A percentile compares a stretch with the other conserved stretches of the same genome.
phyloP scores from a whole-genome alignment of 1,140 invertebrate genomes.

The Drosophila novamexicana region DNA sequence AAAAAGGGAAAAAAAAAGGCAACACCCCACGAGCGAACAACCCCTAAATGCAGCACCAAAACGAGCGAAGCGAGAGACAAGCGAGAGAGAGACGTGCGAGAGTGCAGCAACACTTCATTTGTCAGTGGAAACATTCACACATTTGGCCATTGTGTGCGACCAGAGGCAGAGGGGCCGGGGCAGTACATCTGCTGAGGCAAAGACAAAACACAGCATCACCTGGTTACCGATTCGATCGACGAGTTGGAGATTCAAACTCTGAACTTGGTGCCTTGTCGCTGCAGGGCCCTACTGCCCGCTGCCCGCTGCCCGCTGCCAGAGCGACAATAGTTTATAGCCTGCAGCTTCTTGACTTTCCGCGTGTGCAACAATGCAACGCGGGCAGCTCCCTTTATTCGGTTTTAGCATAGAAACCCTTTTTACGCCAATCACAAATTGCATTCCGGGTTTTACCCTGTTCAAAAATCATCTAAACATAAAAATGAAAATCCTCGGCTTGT shows the following conservation, averaged over 20 bases:
- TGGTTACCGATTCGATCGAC: slow-evolving; percentile 40
- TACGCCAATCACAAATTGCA: slow-evolving; percentile 40
- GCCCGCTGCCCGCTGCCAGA: slow-evolving; percentile 9
- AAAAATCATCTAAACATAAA: slow-evolving; percentile 5
- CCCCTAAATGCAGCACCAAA: slow-evolving; percentile 56
- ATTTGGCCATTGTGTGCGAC: slow-evolving; percentile 57
- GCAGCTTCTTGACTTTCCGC: slow-evolving; percentile 73
- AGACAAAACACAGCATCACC: slow-evolving; percentile 60
- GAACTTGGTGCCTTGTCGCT: background rate
- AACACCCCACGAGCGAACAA: slow-evolving; percentile 40
- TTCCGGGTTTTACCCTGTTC: background rate
- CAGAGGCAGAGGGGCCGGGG: slow-evolving; percentile 38
- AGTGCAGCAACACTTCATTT: slow-evolving; percentile 19
- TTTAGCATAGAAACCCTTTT: slow-evolving; percentile 41
- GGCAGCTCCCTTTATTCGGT: slow-evolving; percentile 2
- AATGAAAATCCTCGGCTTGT: slow-evolving; percentile 60
- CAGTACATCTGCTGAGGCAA: slow-evolving; percentile 59
- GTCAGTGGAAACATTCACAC: slow-evolving; percentile 63
- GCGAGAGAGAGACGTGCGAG: slow-evolving; percentile 5
- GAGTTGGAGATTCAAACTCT: background rate
- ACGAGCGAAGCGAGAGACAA: slow-evolving; percentile 29
- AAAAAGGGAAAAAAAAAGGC: background rate
- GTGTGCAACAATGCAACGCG: slow-evolving; percentile 55
- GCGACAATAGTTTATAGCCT: slow-evolving; percentile 42
- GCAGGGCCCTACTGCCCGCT: background rate